Base-by-base conservation (phyloP, 2,113 vertebrate species). In the Stictonetta naevosa region DNA sequence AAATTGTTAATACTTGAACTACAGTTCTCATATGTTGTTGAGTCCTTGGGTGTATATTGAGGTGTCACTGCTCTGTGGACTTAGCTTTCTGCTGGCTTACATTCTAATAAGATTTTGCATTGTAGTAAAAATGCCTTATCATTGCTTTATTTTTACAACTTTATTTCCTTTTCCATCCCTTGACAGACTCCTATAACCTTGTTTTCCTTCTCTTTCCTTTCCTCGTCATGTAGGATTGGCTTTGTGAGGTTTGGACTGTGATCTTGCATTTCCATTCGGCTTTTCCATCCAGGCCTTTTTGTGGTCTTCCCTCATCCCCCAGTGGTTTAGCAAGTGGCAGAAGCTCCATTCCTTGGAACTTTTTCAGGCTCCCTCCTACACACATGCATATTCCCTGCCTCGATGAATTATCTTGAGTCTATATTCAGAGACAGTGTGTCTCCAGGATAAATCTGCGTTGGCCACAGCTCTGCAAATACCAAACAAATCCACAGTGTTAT, bases 371-470 rank as follows among this genome's bases (percentile, higher is more conserved):
- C 13, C 48, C 38, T 83, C 82, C 84, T 92, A 87, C 84, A 72
- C 62, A 48, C 29, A 7, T 72, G 78, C 13, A 0, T 89, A 71
- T 78, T 79, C 81, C 60, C 78, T 89, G 75, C 83, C 31, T 90
- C 42, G 71, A 93, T 53, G 75, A 93, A 73, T 83, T 90, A 60
- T 91, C 53, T 87, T 0, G 0, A 79, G 55, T 91, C 81, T 95
- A 50, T 93, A 91, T 93, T 91, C 25, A 3, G 85, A 92, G 75
- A 48, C 58, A 84, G 60, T 44, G 34, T 42, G 38, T 83, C 79
- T 93, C 5, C 2, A 88, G 90, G 79, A 90, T 93, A 96, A 90
- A 90, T 93, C 33, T 76, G 33, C 68, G 38, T 86, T 92, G 83
- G 74, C 71, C 74, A 68, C 66, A 53, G 77, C 53, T 29, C 69